Evolutionary conservation across 1,140 invertebrate species (phyloP).

Genomic region (Drosophila sproati): DNA sequence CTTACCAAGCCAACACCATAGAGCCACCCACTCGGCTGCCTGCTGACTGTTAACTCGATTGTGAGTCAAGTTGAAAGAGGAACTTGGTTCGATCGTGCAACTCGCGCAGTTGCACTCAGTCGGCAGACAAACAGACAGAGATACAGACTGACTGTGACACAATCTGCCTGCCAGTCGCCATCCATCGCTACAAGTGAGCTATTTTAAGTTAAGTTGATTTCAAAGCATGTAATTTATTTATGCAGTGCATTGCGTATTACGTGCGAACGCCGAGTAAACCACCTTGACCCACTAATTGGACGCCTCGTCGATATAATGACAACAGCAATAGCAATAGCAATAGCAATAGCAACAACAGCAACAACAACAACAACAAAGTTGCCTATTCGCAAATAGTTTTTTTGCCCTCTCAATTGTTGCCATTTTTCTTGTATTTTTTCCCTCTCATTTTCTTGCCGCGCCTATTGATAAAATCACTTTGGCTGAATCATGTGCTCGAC

Average conservation of each 20-base stretch:
- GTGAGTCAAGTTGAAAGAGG: not conserved
- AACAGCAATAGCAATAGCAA: not conserved
- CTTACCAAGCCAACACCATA: not conserved
- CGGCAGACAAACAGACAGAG: not conserved
- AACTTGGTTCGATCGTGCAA: slow-evolving; percentile 8
- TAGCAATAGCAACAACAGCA: not conserved
- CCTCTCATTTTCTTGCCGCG: slow-evolving; percentile 16
- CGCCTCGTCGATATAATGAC: slow-evolving; percentile 40
- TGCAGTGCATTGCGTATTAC: slow-evolving; percentile 54
- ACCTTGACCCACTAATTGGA: slow-evolving; percentile 81
- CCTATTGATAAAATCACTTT: slow-evolving; percentile 23
- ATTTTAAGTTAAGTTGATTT: slow-evolving; percentile 55
- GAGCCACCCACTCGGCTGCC: not conserved
- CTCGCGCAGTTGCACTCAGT: slow-evolving; percentile 3
- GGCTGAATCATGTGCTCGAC: slow-evolving; percentile 9
- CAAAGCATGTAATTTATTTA: slow-evolving; percentile 46
- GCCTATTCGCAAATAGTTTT: slow-evolving; percentile 43
- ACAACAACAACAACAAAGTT: slow-evolving; percentile 8
- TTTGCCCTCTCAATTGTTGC: slow-evolving; percentile 5
- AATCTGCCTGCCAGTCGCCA: not conserved
- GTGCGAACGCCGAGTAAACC: slow-evolving; percentile 64
- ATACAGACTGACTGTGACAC: not conserved
- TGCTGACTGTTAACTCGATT: slow-evolving; percentile 26
- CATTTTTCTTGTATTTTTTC: not conserved
- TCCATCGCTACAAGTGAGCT: slow-evolving; percentile 27